These are phyloP conservation scores for Cabera pusaria DNA, from an alignment of 2,888 invertebrate genomes.

Conservation along the genomic window DNA sequence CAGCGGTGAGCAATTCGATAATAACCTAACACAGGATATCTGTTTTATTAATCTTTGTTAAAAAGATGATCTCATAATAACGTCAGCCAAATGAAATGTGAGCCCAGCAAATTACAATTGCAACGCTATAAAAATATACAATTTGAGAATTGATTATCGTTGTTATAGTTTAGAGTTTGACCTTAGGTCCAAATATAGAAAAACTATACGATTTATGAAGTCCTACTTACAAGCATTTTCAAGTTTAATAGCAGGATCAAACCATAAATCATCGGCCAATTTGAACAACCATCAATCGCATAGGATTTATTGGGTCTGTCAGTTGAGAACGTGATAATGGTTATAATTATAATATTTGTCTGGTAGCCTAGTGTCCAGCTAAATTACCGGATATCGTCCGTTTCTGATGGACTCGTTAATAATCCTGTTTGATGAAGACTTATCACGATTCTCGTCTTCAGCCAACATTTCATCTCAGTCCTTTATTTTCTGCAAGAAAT, in stretches of 20 bases:
- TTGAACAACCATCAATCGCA: conserved; percentile 42
- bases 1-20: conserved; percentile 55
- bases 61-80: conserved; percentile 4
- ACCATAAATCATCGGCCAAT: conserved; percentile 53
- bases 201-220: conserved; percentile 45
- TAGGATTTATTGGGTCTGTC: conserved; percentile 26
- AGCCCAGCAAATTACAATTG: too few relatives aligned
- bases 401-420: conserved; percentile 13
- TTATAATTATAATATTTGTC: conserved; percentile 32
- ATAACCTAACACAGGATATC: conserved; percentile 40
- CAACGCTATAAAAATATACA: too few relatives aligned
- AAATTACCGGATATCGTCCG: conserved; percentile 5
- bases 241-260: conserved; percentile 49
- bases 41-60: not conserved
- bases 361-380: conserved; percentile 14
- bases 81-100: too few relatives aligned
- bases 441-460: conserved; percentile 37
- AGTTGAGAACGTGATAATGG: conserved; percentile 36
- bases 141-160: too few relatives aligned
- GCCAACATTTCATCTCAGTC: conserved; percentile 38
- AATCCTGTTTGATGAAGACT: conserved; percentile 39
- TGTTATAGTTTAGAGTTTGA: too few relatives aligned
- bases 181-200: conserved; percentile 36
- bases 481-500: conserved; percentile 41
- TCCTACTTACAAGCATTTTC: conserved; percentile 32